phyloP scores from a whole-genome alignment of 1,140 invertebrate species.

The Ladona fulva region DNA sequence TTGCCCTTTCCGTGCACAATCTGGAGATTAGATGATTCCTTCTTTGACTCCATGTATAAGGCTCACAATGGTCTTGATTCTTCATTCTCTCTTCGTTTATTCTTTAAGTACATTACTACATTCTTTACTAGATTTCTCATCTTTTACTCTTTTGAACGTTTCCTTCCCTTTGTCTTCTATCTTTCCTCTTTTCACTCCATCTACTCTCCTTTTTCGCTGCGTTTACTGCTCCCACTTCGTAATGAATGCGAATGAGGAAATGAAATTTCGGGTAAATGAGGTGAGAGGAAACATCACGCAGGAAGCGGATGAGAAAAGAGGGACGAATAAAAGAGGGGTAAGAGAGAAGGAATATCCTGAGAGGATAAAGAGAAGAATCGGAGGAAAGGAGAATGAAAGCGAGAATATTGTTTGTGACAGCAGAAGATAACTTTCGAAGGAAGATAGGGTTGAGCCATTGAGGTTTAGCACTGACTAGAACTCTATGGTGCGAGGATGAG shows the following conservation, averaged over 20 bases:
- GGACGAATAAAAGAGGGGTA: background rate
- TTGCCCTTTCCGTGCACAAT: no score
- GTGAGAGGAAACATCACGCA: background rate
- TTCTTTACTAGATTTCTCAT: background rate
- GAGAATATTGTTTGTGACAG: no score
- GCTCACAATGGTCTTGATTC: background rate
- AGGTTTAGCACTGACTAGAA: no score
- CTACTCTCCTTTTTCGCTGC: background rate
- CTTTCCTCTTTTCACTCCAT: background rate
- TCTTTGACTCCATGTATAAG: background rate
- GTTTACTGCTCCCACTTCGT: background rate
- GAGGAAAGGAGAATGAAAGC: background rate
- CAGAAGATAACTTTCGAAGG: no score
- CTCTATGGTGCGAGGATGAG: no score
- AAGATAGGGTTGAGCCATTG: no score
- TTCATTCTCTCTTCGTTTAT: background rate
- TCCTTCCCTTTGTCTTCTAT: background rate
- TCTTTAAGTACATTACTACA: background rate
- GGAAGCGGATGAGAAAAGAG: background rate
- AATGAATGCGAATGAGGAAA: background rate
- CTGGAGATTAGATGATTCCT: no score
- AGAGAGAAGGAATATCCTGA: background rate
- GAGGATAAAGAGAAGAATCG: background rate
- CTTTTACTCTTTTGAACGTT: background rate
- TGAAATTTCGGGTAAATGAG: slow-evolving; percentile 5